phyloP scores from a whole-genome alignment of 2,888 invertebrate genomes.

The Pristionchus arcanus region DNA sequence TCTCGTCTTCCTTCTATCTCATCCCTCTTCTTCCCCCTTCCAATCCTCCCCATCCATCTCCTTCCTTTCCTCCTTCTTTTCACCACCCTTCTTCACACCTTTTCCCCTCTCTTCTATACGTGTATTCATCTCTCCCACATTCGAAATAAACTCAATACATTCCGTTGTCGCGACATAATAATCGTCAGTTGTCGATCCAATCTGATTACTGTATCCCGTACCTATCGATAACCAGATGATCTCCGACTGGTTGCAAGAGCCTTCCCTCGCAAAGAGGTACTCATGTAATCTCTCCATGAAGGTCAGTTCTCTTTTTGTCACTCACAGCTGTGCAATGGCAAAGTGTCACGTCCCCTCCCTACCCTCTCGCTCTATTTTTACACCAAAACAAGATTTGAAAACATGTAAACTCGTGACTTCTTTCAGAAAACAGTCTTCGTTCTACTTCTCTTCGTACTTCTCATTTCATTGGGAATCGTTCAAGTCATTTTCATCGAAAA shows the following conservation, averaged over 20 bases:
- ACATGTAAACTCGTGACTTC: neutral
- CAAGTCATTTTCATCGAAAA: constrained; percentile 52
- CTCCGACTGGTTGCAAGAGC: constrained; percentile 53
- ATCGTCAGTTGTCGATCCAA: neutral
- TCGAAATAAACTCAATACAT: constrained; percentile 28
- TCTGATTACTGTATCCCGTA: neutral
- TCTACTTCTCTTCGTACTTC: constrained; percentile 42
- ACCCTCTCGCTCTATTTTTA: neutral
- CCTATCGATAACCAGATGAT: constrained; percentile 41
- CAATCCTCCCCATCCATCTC: neutral
- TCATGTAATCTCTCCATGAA: constrained; percentile 41
- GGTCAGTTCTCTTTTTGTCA: constrained; percentile 22
- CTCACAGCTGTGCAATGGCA: neutral
- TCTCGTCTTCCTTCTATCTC: neutral
- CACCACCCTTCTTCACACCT: neutral
- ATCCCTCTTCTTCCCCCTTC: neutral
- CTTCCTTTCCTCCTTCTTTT: constrained; percentile 2
- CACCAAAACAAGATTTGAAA: neutral
- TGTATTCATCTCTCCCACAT: neutral
- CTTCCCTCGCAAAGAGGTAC: constrained; percentile 15
- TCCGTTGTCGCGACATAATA: neutral
- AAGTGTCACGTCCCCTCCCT: neutral
- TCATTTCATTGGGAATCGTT: constrained; percentile 37
- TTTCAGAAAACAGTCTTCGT: constrained; percentile 46
- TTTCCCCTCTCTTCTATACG: neutral